phyloP scores from a whole-genome alignment of 1,140 invertebrate species.

The Heterodera carotae region DNA sequence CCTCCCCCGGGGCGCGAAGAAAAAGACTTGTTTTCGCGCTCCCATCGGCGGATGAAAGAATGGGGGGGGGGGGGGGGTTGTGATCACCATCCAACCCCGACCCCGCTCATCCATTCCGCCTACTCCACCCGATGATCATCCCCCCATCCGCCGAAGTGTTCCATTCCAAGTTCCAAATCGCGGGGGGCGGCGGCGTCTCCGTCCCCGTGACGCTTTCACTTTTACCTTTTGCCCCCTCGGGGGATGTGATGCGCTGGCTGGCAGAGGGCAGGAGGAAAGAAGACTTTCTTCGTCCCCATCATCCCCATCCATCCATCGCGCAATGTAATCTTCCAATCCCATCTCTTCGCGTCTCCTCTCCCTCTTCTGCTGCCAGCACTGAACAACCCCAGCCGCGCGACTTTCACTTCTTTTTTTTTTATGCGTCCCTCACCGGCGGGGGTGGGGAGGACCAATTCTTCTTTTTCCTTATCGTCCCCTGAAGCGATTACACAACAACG shows the following conservation, averaged over 20 bases:
- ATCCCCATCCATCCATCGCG: no score
- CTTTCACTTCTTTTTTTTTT: background rate
- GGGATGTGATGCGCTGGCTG: background rate
- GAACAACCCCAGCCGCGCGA: background rate
- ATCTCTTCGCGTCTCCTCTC: background rate
- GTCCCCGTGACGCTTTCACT: constrained; percentile 1
- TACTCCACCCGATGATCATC: background rate
- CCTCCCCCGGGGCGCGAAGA: background rate
- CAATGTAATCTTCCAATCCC: constrained; percentile 1
- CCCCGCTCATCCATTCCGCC: background rate
- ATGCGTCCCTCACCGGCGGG: no score
- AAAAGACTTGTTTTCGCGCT: background rate
- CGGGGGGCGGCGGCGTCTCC: background rate
- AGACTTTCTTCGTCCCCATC: background rate
- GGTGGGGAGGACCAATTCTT: background rate
- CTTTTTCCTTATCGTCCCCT: background rate
- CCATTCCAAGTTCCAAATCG: constrained; percentile 2
- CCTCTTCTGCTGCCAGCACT: background rate
- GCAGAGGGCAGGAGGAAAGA: background rate
- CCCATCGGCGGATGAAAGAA: background rate
- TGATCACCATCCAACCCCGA: no score
- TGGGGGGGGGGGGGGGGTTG: background rate
- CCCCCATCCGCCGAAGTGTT: background rate
- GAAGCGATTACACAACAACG: constrained; percentile 3
- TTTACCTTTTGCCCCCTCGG: background rate